These are phyloP conservation scores for Apocrypta bakeri DNA, from an alignment of 1,140 invertebrate species.

Conservation along the genomic window DNA sequence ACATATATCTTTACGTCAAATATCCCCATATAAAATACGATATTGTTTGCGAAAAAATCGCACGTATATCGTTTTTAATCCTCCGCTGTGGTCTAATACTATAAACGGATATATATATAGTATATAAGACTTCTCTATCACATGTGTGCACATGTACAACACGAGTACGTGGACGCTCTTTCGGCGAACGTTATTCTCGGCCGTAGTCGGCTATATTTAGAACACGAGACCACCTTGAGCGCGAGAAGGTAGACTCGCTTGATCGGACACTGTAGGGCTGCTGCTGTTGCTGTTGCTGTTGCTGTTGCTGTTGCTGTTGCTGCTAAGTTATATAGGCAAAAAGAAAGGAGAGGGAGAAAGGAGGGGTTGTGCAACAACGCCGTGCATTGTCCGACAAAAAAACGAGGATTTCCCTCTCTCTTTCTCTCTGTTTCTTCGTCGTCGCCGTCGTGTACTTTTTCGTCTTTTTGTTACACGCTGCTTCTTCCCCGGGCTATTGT, in stretches of 20 bases:
- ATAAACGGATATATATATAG: no score
- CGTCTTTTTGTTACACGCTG: constrained; percentile 5
- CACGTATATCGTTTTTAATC: no score
- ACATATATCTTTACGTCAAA: no score
- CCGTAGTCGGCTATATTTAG: constrained; percentile 53
- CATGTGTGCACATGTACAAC: no score
- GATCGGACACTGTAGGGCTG: constrained; percentile 24
- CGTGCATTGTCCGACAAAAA: constrained; percentile 44
- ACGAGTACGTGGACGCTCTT: no score
- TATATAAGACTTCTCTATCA: no score
- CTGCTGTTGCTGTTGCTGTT: neutral
- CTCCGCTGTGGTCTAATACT: no score
- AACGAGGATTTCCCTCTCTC: constrained; percentile 35
- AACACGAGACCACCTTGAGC: constrained; percentile 55
- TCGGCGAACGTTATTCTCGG: constrained; percentile 52
- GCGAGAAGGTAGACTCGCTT: constrained; percentile 23
- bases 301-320: neutral
- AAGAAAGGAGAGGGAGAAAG: constrained; percentile 7
- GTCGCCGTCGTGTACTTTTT: neutral
- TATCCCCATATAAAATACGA: no score
- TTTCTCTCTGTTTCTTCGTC: constrained; percentile 4
- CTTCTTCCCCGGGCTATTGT: constrained; percentile 51
- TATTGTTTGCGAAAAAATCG: no score
- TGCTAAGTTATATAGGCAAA: neutral
- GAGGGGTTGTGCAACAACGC: constrained; percentile 30